A percentile compares a stretch with the other conserved stretches of the same genome.
phyloP scores from a whole-genome alignment of 2,888 invertebrate species.

The Dryocosmus kuriphilus region DNA sequence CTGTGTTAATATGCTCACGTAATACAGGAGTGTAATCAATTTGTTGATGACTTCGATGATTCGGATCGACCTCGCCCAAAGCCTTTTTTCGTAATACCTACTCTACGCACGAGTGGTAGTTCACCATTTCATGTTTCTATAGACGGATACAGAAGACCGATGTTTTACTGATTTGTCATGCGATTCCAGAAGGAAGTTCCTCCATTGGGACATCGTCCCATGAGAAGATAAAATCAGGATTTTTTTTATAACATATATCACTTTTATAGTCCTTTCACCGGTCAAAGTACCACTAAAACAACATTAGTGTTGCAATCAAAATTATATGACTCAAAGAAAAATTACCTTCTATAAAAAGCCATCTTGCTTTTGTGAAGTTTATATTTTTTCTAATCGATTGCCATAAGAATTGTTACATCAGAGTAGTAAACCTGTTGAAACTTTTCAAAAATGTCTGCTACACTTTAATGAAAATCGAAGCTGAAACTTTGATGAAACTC shows the following conservation, averaged over 20 bases:
- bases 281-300: not conserved
- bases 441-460: too few relatives aligned
- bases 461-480: too few relatives aligned
- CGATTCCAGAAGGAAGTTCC: not conserved
- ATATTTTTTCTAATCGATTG: not conserved
- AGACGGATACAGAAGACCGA: not conserved
- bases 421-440: too few relatives aligned
- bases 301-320: not conserved
- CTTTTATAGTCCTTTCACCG: not conserved
- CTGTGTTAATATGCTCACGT: not conserved
- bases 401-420: not conserved
- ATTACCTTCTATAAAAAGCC: not conserved
- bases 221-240: not conserved
- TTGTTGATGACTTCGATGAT: conserved; percentile 14
- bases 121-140: not conserved
- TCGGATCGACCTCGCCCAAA: conserved; percentile 26
- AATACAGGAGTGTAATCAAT: conserved; percentile 31
- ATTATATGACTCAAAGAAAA: not conserved
- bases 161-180: not conserved
- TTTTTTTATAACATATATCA: not conserved
- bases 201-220: not conserved
- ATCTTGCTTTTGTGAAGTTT: not conserved
- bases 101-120: not conserved
- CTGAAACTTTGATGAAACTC: not conserved
- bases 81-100: conserved; percentile 11